Base-by-base conservation (phyloP, 2,888 invertebrate species). In the Hetaerina titia region DNA sequence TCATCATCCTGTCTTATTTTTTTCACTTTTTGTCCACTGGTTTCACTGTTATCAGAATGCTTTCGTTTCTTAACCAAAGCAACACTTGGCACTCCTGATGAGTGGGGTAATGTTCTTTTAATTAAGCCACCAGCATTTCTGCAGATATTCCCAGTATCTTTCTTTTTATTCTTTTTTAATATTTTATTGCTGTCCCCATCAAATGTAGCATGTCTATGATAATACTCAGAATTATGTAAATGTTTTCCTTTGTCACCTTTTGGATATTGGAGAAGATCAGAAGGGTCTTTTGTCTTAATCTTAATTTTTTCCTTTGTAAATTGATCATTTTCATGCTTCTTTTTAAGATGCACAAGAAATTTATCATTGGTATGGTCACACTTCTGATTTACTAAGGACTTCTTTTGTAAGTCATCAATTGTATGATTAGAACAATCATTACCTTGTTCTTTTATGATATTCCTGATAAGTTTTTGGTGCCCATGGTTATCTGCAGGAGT, bases 1-100 rank as follows among this genome's bases (percentile, higher is more conserved):
- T 5, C 17, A 22, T 57, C 81, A 31, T 58, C 63, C 92, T 95
- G 95, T 31, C 92, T 95, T 94, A 95, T 95, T 94, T 96, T 95
- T 17, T 96, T 95, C 95, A 95, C 96, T 87, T 96, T 96, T 6
- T 96, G 60, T 95, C 96, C 96, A 64, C 64, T 22, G 25, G n/a
- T 19, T 31, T 45, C 94, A 89, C 56, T 57, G 11, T 57, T 19
- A 58, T 56, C 63, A 57, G 13, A 8, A 25, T 15, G 19, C 45
- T 56, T 87, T n/a, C 45, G n/a, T 45, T 89, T 90, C 9, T 69
- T 89, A 69, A 17, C 15, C 4, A 19, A 22, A n/a, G 69, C 11
- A 9, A n/a, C 13, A 57, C 31, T 15, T 45, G 88, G 56, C 15
- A 19, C 15, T 87, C 74, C 9, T 64, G 45, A 25, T 60, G 19